phyloP scores from a whole-genome alignment of 2,113 vertebrate genomes.

The Prionailurus viverrinus region DNA sequence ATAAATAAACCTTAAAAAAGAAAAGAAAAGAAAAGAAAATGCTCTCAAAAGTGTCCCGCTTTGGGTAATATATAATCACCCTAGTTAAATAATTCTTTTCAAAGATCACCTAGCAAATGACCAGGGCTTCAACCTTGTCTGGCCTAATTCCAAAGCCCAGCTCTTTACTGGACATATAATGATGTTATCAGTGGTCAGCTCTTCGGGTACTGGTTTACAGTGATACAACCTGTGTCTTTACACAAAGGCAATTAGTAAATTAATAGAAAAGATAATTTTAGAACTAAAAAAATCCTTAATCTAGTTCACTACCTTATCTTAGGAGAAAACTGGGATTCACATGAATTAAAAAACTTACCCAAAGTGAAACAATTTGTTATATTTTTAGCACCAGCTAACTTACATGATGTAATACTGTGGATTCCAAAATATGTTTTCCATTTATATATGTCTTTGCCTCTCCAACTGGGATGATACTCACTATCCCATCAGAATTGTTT shows the following conservation, averaged over 20 bases:
- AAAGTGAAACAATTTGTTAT: neutral
- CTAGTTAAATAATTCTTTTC: neutral
- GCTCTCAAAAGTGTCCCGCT: neutral
- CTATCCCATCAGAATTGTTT: conserved; percentile 88
- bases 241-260: neutral
- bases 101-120: neutral
- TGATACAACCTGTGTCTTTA: neutral
- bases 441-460: conserved; percentile 96
- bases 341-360: neutral
- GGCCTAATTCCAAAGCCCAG: neutral
- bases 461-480: conserved; percentile 91
- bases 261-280: neutral
- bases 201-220: neutral
- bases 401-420: conserved; percentile 94
- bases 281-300: neutral
- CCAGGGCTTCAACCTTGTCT: neutral
- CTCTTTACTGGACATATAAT: fast-evolving
- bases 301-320: neutral
- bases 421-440: conserved; percentile 90
- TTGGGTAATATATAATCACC: neutral
- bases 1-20: too few species aligned
- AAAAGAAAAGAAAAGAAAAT: too few species aligned
- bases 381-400: conserved; percentile 73
- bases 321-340: neutral
- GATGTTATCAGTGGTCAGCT: neutral